Evolutionary conservation across 2,888 invertebrate genomes (phyloP).

Genomic region (Galeruca laticollis): DNA sequence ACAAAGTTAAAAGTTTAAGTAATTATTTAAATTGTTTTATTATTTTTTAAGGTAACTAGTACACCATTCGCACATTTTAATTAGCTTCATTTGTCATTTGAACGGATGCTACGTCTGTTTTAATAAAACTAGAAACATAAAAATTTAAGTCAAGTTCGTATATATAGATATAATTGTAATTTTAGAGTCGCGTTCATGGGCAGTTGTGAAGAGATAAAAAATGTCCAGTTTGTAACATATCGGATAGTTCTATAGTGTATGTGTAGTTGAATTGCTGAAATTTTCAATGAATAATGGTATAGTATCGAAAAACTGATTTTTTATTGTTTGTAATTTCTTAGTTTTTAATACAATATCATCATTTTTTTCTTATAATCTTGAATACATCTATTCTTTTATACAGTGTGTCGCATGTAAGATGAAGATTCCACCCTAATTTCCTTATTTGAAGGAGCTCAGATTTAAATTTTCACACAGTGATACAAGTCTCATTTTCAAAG

Average conservation of each 20-base stretch:
- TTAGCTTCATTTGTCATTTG: slow-evolving; percentile 7
- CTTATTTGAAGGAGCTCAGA: too few species aligned
- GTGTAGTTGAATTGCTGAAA: not conserved
- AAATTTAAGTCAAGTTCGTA: slow-evolving; percentile 24
- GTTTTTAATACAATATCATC: not conserved
- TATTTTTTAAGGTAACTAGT: slow-evolving; percentile 8
- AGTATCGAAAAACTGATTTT: not conserved
- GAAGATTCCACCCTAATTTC: too few species aligned
- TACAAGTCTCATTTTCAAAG: too few species aligned
- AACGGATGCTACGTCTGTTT: slow-evolving; percentile 12
- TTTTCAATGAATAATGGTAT: not conserved
- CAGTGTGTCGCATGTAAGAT: too few species aligned
- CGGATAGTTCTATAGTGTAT: not conserved
- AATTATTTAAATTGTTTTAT: not conserved
- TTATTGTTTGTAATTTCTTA: not conserved
- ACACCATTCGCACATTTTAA: not conserved
- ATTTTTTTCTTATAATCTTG: too few species aligned
- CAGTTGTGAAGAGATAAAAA: slow-evolving; percentile 2
- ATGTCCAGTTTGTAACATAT: not conserved
- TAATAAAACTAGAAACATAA: slow-evolving; percentile 17
- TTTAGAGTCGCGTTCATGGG: slow-evolving; percentile 12
- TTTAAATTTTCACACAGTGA: too few species aligned
- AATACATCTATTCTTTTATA: too few species aligned
- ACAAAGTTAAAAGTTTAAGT: not conserved
- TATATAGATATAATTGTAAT: slow-evolving; percentile 12